These are phyloP conservation scores for Melitaea athalia DNA, from an alignment of 2,888 invertebrate genomes.

Conservation along the genomic window DNA sequence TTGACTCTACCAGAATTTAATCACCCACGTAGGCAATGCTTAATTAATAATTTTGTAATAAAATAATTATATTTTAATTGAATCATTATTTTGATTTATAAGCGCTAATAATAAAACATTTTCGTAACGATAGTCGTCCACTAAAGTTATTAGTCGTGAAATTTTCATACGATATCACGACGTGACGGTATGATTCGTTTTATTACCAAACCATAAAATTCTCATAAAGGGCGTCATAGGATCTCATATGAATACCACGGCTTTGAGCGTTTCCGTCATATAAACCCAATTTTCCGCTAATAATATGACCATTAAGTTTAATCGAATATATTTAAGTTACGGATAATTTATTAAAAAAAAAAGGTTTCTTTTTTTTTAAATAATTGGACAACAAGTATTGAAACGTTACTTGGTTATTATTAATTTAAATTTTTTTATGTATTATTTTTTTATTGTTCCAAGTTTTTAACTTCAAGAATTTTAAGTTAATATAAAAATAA, in stretches of 20 bases:
- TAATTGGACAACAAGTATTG: no score
- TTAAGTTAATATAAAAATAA: no score
- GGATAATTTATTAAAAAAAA: no score
- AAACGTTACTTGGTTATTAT: no score
- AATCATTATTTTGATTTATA: neutral
- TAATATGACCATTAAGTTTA: neutral
- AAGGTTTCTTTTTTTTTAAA: no score
- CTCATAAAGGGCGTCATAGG: slow-evolving; percentile 55
- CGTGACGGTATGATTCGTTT: slow-evolving; percentile 49
- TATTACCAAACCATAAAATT: slow-evolving; percentile 56
- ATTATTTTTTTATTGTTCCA: no score
- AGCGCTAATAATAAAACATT: slow-evolving; percentile 1
- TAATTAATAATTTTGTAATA: neutral
- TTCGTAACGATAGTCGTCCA: slow-evolving; percentile 8
- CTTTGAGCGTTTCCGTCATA: slow-evolving; percentile 20
- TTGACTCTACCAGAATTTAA: neutral
- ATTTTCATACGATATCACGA: slow-evolving; percentile 31
- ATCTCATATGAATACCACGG: slow-evolving; percentile 49
- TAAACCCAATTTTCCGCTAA: slow-evolving; percentile 11
- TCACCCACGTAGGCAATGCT: neutral
- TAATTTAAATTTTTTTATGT: no score
- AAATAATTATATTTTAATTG: neutral
- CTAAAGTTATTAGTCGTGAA: slow-evolving; percentile 25
- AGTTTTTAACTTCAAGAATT: no score
- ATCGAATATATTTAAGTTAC: neutral